Percentiles rank a stretch among this genome's conserved stretches.
phyloP scores from a whole-genome alignment of 37 sponge, comb jelly and placozoan species.

The Axinella damicornis region DNA sequence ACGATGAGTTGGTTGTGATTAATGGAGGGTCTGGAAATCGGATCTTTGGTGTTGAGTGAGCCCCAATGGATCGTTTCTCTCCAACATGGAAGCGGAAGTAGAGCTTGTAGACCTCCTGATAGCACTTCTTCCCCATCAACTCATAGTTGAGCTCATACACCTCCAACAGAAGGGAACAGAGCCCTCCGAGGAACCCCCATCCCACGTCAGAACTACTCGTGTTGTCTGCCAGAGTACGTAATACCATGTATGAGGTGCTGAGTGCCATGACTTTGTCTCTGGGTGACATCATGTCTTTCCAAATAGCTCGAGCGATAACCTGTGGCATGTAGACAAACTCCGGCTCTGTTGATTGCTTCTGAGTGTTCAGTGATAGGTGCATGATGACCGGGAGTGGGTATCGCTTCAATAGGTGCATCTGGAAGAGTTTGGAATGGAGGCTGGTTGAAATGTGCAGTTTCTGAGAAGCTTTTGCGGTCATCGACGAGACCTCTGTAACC shows the following conservation, averaged over 20 bases:
- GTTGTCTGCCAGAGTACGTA: background rate
- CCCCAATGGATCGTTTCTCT: too few species aligned
- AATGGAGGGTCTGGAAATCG: too few species aligned
- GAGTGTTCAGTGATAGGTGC: background rate
- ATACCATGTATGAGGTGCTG: background rate
- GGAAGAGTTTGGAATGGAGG: background rate
- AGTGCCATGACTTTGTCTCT: conserved; percentile 30
- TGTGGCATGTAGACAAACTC: conserved; percentile 45
- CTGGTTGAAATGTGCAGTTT: conserved; percentile 22
- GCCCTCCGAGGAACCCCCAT: background rate
- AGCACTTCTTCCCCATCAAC: conserved; percentile 42
- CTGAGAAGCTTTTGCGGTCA: conserved; percentile 16
- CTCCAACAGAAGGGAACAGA: background rate
- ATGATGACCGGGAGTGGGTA: conserved; percentile 37
- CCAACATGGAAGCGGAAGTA: too few species aligned
- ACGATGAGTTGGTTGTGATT: too few species aligned
- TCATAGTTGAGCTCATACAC: conserved; percentile 1
- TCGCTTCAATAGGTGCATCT: background rate
- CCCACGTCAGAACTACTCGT: background rate
- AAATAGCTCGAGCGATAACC: conserved; percentile 13
- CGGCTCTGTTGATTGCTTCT: background rate
- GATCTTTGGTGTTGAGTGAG: too few species aligned
- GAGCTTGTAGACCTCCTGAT: conserved; percentile 16
- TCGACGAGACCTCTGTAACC: conserved; percentile 22
- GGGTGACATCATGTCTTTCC: conserved; percentile 28